Base-by-base conservation (phyloP, 2,888 invertebrate species). In the Patella depressa region DNA sequence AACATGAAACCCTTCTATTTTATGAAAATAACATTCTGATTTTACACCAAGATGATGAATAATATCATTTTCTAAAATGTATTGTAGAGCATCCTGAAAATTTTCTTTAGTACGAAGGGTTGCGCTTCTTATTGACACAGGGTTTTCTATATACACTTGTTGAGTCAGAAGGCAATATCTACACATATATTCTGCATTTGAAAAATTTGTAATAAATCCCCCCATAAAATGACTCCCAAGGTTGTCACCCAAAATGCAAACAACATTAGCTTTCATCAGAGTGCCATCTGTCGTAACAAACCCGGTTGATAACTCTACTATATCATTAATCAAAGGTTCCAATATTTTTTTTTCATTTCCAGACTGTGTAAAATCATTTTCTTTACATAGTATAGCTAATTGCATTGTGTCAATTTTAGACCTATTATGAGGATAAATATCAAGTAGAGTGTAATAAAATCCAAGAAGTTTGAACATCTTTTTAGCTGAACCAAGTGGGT, bases 291-390 rank as follows among this genome's bases (percentile, higher is more conserved):
- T 59, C 59, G 14, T 15, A 14, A 59, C 5, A 14, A 59, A 1
- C 59, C 59, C 17, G 14, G 59, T 59, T 17, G 59, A 59, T 59
- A 59, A 59, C 5, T 19, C 19, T 3, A 59, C 59, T 17, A 57
- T 57, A 57, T 57, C 57, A 57, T 57, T 57, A 17, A 57, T 57
- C 57, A 57, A 57, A 57, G 57, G 57, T 57, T 57, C 57, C 57
- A 57, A 57, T 57, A 57, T n/a, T 57, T 57, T 57, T n/a, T 57
- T 15, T 3, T n/a, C 57, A 57, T 57, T 57, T 57, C n/a, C 57
- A 57, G n/a, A 57, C 15, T 17, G n/a, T 57, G 57, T 57, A 57
- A 57, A 57, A 57, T 57, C 57, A 11, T n/a, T 57, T 57, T 57
- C 15, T 59, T 59, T 59, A 59, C 59, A 59, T 7, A 59, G 19